phyloP scores from a whole-genome alignment of 1,140 invertebrate species.

The Dendrolimus kikuchii region DNA sequence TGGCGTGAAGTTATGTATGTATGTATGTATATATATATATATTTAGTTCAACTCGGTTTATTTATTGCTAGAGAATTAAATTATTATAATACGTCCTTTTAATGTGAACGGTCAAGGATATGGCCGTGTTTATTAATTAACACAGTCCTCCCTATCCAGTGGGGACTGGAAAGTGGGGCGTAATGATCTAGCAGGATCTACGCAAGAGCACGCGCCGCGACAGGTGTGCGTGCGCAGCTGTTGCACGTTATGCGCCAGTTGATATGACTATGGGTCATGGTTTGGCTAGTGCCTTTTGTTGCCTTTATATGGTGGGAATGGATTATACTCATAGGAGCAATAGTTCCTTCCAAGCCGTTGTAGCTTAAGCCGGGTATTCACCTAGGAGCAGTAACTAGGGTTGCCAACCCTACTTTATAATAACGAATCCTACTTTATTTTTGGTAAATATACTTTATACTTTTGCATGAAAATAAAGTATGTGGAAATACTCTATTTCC shows the following conservation, averaged over 20 bases:
- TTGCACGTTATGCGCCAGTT: slow-evolving; percentile 23
- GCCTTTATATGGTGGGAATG: slow-evolving; percentile 4
- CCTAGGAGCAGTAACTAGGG: no score
- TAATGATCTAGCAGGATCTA: slow-evolving; percentile 8
- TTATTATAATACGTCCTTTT: no score
- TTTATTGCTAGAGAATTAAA: background rate
- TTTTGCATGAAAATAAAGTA: no score
- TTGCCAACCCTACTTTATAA: no score
- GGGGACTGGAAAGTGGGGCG: background rate
- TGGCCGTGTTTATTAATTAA: background rate
- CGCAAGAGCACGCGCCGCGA: slow-evolving; percentile 4
- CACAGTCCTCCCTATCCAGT: background rate
- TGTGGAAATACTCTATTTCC: no score
- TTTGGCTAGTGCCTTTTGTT: slow-evolving; percentile 4
- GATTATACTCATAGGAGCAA: background rate
- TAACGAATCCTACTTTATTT: no score
- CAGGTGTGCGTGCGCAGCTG: slow-evolving; percentile 33
- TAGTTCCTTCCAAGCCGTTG: background rate
- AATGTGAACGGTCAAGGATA: background rate
- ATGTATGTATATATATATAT: background rate
- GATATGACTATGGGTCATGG: slow-evolving; percentile 11
- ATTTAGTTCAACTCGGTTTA: no score
- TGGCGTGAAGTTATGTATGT: no score
- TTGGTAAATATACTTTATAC: no score
- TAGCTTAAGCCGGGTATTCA: no score